phyloP scores from a whole-genome alignment of 2,888 invertebrate species.

The Mongoloraphidia duomilia region DNA sequence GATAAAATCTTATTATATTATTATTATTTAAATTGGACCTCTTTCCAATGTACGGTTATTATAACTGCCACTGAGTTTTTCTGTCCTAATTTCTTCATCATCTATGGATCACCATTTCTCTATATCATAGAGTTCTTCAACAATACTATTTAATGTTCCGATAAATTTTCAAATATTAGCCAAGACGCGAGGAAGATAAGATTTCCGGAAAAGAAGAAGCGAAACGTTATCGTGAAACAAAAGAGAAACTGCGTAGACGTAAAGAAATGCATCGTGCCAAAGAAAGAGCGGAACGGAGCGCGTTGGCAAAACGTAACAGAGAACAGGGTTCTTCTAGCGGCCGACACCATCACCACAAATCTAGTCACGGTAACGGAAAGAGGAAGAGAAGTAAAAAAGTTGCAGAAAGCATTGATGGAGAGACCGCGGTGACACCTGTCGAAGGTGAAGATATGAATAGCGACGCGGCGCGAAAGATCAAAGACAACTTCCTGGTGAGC shows the following conservation, averaged over 20 bases:
- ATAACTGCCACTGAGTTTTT: too few species aligned
- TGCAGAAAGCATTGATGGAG: conserved; percentile 12
- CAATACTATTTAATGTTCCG: conserved; percentile 6
- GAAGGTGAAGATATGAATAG: conserved; percentile 26
- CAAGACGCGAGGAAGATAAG: conserved; percentile 66
- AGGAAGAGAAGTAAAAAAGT: conserved; percentile 19
- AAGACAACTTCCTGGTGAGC: conserved; percentile 69
- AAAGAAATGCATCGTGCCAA: conserved; percentile 39
- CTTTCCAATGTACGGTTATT: too few species aligned
- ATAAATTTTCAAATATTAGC: conserved; percentile 34
- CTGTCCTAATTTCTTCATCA: too few species aligned
- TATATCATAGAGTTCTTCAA: too few species aligned
- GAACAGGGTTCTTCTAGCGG: conserved; percentile 12
- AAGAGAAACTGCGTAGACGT: conserved; percentile 58
- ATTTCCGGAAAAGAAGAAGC: conserved; percentile 52
- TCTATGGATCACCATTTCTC: too few species aligned
- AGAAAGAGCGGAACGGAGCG: conserved; percentile 35
- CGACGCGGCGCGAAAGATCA: conserved; percentile 52
- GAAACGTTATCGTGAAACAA: conserved; percentile 63
- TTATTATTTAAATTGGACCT: too few species aligned
- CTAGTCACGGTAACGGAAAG: conserved; percentile 20
- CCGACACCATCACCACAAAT: conserved; percentile 11
- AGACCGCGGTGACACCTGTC: neutral
- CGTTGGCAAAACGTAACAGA: conserved; percentile 31
- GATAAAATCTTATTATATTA: too few species aligned